These are phyloP conservation scores for Paramisgurnus dabryanus DNA, from an alignment of 2,113 vertebrate genomes.

Conservation along the genomic window DNA sequence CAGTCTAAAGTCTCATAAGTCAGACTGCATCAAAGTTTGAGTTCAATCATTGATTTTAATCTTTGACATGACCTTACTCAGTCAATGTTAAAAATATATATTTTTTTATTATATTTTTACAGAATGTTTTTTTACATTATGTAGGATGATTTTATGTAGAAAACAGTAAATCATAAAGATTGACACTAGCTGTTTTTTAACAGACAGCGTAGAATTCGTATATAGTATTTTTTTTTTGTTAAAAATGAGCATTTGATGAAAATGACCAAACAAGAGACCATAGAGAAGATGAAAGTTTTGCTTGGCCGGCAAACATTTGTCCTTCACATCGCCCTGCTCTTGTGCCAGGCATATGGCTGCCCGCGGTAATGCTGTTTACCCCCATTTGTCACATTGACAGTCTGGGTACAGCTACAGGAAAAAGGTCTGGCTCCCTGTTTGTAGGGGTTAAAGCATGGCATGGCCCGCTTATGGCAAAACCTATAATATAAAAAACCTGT, in stretches of 20 bases:
- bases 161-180: too few species aligned
- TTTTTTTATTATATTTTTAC: too few species aligned
- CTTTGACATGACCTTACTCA: too few species aligned
- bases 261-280: not conserved
- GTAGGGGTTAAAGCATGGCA: slow-evolving; percentile 54
- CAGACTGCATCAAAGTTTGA: too few species aligned
- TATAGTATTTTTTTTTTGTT: not conserved
- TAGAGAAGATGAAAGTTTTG: slow-evolving; percentile 53
- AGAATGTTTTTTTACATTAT: too few species aligned
- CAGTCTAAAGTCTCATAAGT: too few species aligned
- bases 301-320: slow-evolving; percentile 60
- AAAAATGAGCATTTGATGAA: not conserved
- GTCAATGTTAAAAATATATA: too few species aligned
- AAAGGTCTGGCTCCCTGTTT: slow-evolving; percentile 45
- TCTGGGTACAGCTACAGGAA: slow-evolving; percentile 51
- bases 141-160: too few species aligned
- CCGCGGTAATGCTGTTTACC: slow-evolving; percentile 60
- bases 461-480: slow-evolving; percentile 5
- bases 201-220: too few species aligned
- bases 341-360: slow-evolving; percentile 67
- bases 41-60: too few species aligned
- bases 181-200: too few species aligned
- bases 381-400: slow-evolving; percentile 74
- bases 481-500: slow-evolving; percentile 22
- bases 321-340: slow-evolving; percentile 60